Evolutionary conservation across 1,140 invertebrate genomes (phyloP).

Genomic region (Nylanderia fulva): DNA sequence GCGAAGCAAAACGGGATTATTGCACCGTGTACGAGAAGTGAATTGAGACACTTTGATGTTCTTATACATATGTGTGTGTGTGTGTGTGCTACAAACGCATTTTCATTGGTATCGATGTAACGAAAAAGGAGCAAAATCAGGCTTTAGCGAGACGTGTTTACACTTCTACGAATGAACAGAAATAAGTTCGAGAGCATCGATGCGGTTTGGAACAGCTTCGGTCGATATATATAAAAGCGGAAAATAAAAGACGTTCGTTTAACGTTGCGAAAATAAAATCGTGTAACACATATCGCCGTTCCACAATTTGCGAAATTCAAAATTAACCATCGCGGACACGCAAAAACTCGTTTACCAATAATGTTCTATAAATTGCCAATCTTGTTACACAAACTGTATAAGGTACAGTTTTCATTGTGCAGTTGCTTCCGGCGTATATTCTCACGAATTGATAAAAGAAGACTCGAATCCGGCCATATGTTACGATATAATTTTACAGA

Average conservation of each 20-base stretch:
- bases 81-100: neutral
- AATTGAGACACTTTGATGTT: conserved; percentile 39
- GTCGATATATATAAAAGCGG: neutral
- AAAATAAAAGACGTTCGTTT: neutral
- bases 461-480: neutral
- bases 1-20: conserved; percentile 29
- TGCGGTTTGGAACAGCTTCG: neutral
- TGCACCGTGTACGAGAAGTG: conserved; percentile 6
- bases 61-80: no score
- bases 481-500: neutral
- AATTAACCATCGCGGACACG: conserved; percentile 11
- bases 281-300: neutral
- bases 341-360: conserved; percentile 8
- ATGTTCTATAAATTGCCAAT: conserved; percentile 11
- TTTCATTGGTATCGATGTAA: neutral
- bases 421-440: neutral
- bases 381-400: conserved; percentile 9
- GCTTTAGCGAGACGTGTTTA: conserved; percentile 1
- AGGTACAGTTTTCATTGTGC: neutral
- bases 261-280: conserved; percentile 18
- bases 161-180: neutral
- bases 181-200: neutral
- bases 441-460: neutral
- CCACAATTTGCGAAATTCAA: neutral
- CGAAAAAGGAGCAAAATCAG: neutral